Base-by-base conservation (phyloP, 2,797 vertebrate genomes). In the Sebastes alutus region DNA sequence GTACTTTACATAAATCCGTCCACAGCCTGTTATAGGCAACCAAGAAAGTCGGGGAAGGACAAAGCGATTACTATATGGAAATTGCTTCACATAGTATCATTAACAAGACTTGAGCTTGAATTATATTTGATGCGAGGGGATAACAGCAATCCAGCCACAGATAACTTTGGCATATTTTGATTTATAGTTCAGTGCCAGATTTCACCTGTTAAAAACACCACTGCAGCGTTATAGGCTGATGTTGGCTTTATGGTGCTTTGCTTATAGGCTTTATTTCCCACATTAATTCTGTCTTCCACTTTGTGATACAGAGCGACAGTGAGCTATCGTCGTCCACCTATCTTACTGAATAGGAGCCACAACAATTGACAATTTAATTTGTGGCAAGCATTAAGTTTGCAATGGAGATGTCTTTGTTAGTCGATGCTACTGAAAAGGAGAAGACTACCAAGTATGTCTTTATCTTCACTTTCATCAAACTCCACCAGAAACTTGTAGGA, bases 291-390 rank as follows among this genome's bases (percentile, higher is more conserved):
- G 14, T 46, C 42, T 2, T 46, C 1, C 42, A 46, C 0, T 46
- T 46, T 3, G 42, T 46, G 1, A 42, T 42, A 46, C 42, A 18
- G 42, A 46, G 42, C 42, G 42, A 46, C 42, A 46, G 42, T 46
- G 42, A 18, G 42, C 42, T 46, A 46, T 46, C 42, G 16, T 1
- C 1, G 42, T 46, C 42, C 42, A 18, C 42, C 56, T 27, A 4
- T 14, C n/a, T 27, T 27, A 27, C 25, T 27, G 27, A 59, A 59
- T 18, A 59, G 23, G 7, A 25, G 23, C 23, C 55, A 23, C 55
- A 0, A 54, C 52, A 22, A 22, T 2, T 22, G n/a, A 0, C n/a
- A 0, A 23, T 0, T 56, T 2, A 25, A 56, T 56, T 56, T 27
- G 23, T 58, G 22, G 54, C 4, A 16, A 27, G 55, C 23, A 16